Percentiles rank a stretch among this genome's conserved stretches.
These are phyloP conservation scores for Crocuta crocuta DNA, from an alignment of 2,113 vertebrate species.

Conservation along the genomic window DNA sequence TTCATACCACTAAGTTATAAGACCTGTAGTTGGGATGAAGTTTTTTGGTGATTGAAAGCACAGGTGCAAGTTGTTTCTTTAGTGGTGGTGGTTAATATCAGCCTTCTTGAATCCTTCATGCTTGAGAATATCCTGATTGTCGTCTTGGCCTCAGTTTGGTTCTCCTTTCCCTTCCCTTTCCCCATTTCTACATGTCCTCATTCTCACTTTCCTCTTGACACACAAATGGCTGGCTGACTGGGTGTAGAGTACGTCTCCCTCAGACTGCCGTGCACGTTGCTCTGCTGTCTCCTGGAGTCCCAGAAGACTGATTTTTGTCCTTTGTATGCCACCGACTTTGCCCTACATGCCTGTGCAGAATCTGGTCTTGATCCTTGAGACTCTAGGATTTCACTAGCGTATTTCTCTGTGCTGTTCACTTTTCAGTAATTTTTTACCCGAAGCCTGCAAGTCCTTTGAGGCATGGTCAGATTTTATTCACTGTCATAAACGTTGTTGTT, in stretches of 20 bases:
- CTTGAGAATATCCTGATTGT: background rate
- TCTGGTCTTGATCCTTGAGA: background rate
- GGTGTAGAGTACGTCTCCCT: background rate
- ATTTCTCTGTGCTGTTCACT: background rate
- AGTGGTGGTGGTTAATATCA: background rate
- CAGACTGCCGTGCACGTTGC: fast-evolving
- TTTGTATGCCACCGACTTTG: background rate
- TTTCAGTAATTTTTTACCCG: background rate
- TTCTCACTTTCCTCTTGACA: background rate
- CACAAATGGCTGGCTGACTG: background rate
- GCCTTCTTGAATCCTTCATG: background rate
- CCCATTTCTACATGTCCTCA: background rate
- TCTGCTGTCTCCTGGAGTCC: background rate
- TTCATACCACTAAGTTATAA: background rate
- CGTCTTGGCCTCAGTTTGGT: background rate
- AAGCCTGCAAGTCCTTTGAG: background rate
- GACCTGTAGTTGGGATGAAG: background rate
- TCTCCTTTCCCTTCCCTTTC: background rate
- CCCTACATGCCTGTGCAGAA: background rate
- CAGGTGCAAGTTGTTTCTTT: background rate
- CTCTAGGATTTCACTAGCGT: background rate
- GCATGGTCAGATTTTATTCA: background rate
- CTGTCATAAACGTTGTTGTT: background rate
- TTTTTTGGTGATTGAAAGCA: background rate
- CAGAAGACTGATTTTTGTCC: too few species aligned